These are phyloP conservation scores for Oithona nana DNA, from an alignment of 2,888 invertebrate genomes.

Conservation along the genomic window DNA sequence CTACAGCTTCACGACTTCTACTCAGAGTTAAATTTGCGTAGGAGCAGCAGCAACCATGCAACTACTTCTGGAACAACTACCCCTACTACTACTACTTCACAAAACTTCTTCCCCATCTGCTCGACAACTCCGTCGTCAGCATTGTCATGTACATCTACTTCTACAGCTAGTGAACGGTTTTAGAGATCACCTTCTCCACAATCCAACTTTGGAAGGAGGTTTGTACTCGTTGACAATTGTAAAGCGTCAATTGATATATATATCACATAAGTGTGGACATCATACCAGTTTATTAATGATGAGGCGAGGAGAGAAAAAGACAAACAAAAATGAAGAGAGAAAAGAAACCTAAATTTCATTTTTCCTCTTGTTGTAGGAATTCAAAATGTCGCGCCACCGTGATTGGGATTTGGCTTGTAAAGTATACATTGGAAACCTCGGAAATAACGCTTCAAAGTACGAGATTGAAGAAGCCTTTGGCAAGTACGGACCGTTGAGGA, in stretches of 20 bases:
- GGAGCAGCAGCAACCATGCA: too few species aligned
- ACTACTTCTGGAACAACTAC: too few species aligned
- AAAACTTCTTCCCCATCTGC: background rate
- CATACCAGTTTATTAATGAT: too few species aligned
- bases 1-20: too few species aligned
- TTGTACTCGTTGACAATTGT: too few species aligned
- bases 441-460: conserved; percentile 71
- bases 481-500: conserved; percentile 68
- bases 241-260: too few species aligned
- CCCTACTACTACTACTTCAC: background rate
- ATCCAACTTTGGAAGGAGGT: too few species aligned
- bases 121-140: background rate
- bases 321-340: too few species aligned
- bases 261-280: too few species aligned
- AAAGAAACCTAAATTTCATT: too few species aligned
- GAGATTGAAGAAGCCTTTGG: conserved; percentile 70
- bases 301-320: too few species aligned
- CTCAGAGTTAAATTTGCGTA: too few species aligned
- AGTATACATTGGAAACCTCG: conserved; percentile 78
- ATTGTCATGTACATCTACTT: background rate
- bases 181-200: background rate
- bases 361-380: background rate
- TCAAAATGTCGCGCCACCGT: conserved; percentile 46
- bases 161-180: background rate
- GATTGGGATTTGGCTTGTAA: conserved; percentile 76